These are phyloP conservation scores for Apamea anceps DNA, from an alignment of 2,888 invertebrate species.

Conservation along the genomic window DNA sequence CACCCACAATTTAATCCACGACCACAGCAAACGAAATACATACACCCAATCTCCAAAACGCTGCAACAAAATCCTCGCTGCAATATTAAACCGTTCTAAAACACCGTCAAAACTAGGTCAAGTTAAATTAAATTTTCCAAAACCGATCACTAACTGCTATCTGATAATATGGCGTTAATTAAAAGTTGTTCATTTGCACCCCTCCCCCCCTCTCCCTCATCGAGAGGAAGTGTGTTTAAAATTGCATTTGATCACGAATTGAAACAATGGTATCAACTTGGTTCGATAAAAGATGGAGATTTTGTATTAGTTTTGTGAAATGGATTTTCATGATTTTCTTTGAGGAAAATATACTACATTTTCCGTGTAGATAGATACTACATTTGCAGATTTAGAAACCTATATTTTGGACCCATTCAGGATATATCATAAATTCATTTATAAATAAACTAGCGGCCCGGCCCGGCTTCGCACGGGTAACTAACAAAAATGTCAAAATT, in stretches of 20 bases:
- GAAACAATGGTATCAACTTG: conserved; percentile 7
- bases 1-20: neutral
- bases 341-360: neutral
- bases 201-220: conserved; percentile 24
- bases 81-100: conserved; percentile 15
- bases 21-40: neutral
- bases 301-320: neutral
- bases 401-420: too few species aligned
- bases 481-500: too few species aligned
- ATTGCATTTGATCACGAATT: conserved; percentile 63
- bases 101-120: conserved; percentile 53
- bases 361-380: neutral
- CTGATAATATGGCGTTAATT: conserved; percentile 77
- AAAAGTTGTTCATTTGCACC: conserved; percentile 74
- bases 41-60: neutral
- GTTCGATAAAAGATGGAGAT: conserved; percentile 6
- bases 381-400: too few species aligned
- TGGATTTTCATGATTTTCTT: neutral
- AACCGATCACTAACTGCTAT: conserved; percentile 68
- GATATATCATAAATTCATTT: too few species aligned
- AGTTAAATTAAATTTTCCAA: conserved; percentile 70
- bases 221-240: conserved; percentile 46
- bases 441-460: too few species aligned
- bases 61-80: conserved; percentile 10
- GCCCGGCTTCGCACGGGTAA: too few species aligned